A percentile compares a stretch with the other conserved stretches of the same genome.
These are phyloP conservation scores for Eulemur coronatus DNA, from an alignment of 2,797 vertebrate genomes.

Conservation along the genomic window DNA sequence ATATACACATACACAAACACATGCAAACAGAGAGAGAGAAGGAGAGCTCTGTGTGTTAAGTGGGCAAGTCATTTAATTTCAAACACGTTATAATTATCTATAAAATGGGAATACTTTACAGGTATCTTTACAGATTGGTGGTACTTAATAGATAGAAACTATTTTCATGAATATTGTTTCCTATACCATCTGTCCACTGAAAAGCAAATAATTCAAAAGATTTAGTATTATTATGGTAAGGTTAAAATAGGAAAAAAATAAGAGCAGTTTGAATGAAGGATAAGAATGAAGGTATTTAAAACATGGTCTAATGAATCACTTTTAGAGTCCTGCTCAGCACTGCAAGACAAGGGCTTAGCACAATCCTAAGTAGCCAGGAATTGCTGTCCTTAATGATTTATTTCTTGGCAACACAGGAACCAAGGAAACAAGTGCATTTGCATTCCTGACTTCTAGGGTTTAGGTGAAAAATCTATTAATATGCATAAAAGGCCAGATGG, in stretches of 20 bases:
- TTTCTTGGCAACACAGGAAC: conserved; percentile 50
- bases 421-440: conserved; percentile 61
- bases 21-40: not conserved
- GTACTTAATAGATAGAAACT: not conserved
- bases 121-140: not conserved
- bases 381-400: conserved; percentile 49
- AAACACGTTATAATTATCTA: not conserved
- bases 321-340: not conserved
- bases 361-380: not conserved
- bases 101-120: not conserved
- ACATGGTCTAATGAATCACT: not conserved
- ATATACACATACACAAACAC: not conserved
- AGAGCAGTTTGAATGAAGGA: not conserved
- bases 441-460: conserved; percentile 56
- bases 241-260: not conserved
- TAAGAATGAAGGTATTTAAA: not conserved
- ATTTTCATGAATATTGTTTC: not conserved
- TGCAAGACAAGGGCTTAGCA: not conserved
- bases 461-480: conserved; percentile 73
- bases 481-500: conserved; percentile 75
- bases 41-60: not conserved
- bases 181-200: not conserved
- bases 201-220: conserved; percentile 22
- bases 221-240: not conserved
- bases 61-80: not conserved